These are phyloP conservation scores for Sciurus carolinensis DNA, from an alignment of 2,797 vertebrate genomes.

Conservation along the genomic window DNA sequence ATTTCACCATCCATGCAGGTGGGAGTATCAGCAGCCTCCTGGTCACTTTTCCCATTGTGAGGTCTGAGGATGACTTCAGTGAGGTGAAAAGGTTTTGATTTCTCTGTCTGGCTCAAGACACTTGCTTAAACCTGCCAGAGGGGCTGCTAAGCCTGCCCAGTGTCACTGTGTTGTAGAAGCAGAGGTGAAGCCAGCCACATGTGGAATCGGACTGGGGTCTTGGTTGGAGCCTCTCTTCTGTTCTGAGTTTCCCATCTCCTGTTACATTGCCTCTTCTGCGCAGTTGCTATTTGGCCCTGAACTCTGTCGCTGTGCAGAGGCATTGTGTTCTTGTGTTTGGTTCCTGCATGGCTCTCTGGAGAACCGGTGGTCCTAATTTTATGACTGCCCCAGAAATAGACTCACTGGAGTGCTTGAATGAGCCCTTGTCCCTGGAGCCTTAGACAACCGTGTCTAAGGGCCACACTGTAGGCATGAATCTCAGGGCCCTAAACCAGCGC, in stretches of 20 bases:
- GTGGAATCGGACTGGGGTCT: too few relatives aligned
- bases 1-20: too few relatives aligned
- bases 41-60: neutral
- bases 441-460: conserved; percentile 61
- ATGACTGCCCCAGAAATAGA: conserved; percentile 41
- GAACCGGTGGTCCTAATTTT: conserved; percentile 70
- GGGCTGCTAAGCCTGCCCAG: neutral
- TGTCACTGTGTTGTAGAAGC: neutral
- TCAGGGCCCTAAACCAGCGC: accelerated
- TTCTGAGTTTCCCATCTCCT: too few relatives aligned
- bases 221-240: neutral
- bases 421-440: conserved; percentile 62
- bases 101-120: neutral
- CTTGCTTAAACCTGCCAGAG: neutral
- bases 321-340: conserved; percentile 47
- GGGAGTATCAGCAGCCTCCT: too few relatives aligned
- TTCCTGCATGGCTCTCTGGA: conserved; percentile 69
- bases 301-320: conserved; percentile 30
- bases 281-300: neutral
- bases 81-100: neutral
- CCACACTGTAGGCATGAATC: neutral
- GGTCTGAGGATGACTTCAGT: neutral
- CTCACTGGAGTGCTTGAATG: conserved; percentile 60
- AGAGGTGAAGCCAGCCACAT: neutral
- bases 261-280: neutral